A percentile compares a stretch with the other conserved stretches of the same genome.
Evolutionary conservation across 37 sponge, comb jelly and placozoan genomes (phyloP).

Genomic region (Lycopodina hypogea): DNA sequence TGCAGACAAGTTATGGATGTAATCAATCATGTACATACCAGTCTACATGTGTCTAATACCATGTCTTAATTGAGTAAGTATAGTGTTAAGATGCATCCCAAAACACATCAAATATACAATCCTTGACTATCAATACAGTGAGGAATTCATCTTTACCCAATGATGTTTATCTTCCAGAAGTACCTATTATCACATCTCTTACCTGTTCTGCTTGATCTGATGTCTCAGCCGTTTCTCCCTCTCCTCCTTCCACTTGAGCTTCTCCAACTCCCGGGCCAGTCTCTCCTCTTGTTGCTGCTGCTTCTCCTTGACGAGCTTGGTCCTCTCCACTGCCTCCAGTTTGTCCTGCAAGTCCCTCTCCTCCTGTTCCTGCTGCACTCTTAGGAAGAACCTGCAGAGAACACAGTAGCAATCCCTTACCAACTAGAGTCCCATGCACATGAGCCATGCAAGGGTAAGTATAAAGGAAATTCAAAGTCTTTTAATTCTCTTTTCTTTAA

Average conservation of each 20-base stretch:
- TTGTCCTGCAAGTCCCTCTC: constrained; percentile 75
- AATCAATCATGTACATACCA: no score
- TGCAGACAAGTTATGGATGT: no score
- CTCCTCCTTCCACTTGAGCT: constrained; percentile 71
- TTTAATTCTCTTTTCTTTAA: neutral
- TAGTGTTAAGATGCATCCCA: no score
- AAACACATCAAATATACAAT: no score
- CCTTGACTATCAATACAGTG: no score
- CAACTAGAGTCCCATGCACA: no score
- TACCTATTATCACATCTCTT: neutral
- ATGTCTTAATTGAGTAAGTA: no score
- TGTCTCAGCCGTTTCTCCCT: constrained; percentile 81
- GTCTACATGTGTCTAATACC: no score
- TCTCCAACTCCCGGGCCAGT: constrained; percentile 86
- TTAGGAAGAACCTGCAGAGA: constrained; percentile 48
- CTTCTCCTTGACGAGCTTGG: constrained; percentile 58
- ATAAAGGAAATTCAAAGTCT: no score
- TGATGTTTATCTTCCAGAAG: no score
- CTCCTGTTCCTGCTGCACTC: constrained; percentile 68
- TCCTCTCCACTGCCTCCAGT: constrained; percentile 48
- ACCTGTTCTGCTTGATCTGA: constrained; percentile 90
- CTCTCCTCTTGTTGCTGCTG: constrained; percentile 83
- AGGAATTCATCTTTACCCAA: no score
- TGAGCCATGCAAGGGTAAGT: no score
- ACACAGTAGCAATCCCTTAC: neutral